Percentiles rank a stretch among this genome's conserved stretches.
phyloP scores from a whole-genome alignment of 1,140 invertebrate species.

The Carcinoscorpius rotundicauda region DNA sequence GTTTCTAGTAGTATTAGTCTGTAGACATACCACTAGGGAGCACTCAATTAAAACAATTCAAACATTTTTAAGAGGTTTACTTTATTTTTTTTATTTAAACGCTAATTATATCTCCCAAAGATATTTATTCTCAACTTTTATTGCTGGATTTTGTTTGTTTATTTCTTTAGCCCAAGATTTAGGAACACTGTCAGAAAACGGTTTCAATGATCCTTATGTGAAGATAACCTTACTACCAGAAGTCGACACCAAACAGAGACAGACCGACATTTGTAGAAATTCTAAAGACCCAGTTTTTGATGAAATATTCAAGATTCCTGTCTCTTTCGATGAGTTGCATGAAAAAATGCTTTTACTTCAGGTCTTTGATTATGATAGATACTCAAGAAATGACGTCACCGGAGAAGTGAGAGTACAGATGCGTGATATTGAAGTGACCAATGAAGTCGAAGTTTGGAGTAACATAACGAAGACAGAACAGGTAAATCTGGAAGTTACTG shows the following conservation, averaged over 20 bases:
- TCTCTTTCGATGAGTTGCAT: conserved; percentile 26
- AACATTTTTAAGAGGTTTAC: too few relatives aligned
- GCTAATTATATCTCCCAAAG: too few relatives aligned
- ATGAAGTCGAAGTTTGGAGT: conserved; percentile 19
- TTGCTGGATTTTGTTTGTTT: too few relatives aligned
- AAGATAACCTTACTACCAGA: conserved; percentile 34
- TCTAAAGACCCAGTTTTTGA: conserved; percentile 34
- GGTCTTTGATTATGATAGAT: conserved; percentile 79
- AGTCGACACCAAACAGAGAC: conserved; percentile 36
- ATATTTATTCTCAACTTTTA: too few relatives aligned
- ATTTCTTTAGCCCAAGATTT: too few relatives aligned
- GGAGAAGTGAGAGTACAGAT: conserved; percentile 48
- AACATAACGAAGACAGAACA: conserved; percentile 41
- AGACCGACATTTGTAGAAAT: conserved; percentile 33
- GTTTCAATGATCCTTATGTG: conserved; percentile 77
- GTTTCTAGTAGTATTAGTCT: too few relatives aligned
- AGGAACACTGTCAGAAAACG: conserved; percentile 46
- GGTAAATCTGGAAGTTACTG: conserved; percentile 26
- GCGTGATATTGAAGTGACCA: conserved; percentile 17
- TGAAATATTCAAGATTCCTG: conserved; percentile 42
- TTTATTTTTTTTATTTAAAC: too few relatives aligned
- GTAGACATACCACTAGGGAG: too few relatives aligned
- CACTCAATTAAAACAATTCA: too few relatives aligned
- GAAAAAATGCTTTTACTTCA: conserved; percentile 58
- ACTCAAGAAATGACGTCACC: conserved; percentile 77